A percentile compares a stretch with the other conserved stretches of the same genome.
phyloP scores from a whole-genome alignment of 2,797 vertebrate species.

The Oreochromis mossambicus region DNA sequence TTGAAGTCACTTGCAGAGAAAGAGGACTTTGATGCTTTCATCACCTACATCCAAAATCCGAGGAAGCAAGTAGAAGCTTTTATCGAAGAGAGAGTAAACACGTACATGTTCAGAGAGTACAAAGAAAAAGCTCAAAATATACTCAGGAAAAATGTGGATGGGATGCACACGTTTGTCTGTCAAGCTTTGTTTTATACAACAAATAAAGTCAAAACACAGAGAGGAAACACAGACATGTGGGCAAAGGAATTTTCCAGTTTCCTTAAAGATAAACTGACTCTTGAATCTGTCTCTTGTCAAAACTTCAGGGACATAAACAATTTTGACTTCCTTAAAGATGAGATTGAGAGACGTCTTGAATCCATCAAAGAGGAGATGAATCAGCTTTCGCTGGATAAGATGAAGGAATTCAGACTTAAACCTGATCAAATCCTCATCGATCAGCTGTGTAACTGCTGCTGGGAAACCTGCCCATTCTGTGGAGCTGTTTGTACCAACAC shows the following conservation, averaged over 20 bases:
- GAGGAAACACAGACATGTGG: conserved; percentile 48
- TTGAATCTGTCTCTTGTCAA: conserved; percentile 23
- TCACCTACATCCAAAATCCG: accelerated
- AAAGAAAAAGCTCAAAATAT: conserved; percentile 2
- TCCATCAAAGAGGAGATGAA: neutral
- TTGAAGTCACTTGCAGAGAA: neutral
- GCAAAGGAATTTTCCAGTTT: conserved; percentile 54
- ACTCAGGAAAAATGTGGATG: conserved; percentile 27
- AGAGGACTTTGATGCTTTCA: accelerated
- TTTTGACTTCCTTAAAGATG: conserved; percentile 32
- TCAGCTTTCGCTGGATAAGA: neutral
- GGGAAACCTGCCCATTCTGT: conserved; percentile 66
- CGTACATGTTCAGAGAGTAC: neutral
- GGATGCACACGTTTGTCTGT: conserved; percentile 8
- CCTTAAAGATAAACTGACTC: conserved; percentile 37
- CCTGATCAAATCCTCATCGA: conserved; percentile 59
- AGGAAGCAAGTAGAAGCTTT: neutral
- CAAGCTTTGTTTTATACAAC: conserved; percentile 50
- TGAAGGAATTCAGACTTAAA: conserved; percentile 9
- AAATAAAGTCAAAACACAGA: neutral
- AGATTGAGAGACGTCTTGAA: neutral
- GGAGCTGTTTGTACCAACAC: conserved; percentile 57
- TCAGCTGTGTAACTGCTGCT: conserved; percentile 62
- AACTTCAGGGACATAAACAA: conserved; percentile 25
- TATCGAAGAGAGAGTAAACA: neutral